Conservation (phyloP, 2,113 vertebrate genomes). For the Crotalus viridis region DNA sequence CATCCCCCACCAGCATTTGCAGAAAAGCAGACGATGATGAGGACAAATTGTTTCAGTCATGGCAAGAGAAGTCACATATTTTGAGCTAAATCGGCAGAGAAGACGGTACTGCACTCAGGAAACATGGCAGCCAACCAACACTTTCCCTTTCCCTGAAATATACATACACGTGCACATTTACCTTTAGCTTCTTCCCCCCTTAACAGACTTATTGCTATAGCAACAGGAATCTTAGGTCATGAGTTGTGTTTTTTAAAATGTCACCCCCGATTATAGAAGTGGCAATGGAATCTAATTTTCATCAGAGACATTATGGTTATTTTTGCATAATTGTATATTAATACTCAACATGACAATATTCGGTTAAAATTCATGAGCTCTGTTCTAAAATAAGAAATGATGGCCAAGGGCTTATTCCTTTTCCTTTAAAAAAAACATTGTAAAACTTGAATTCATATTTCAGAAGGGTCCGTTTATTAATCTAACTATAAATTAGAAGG, state of each 20-base stretch:
- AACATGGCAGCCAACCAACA: background rate
- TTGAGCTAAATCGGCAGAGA: background rate
- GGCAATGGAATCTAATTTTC: conserved; percentile 60
- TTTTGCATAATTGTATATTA: conserved; percentile 70
- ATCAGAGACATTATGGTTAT: conserved; percentile 58
- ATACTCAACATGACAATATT: conserved; percentile 54
- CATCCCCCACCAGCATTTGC: background rate
- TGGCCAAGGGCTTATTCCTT: conserved; percentile 37
- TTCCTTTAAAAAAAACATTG: conserved; percentile 33
- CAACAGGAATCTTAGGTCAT: conserved; percentile 68
- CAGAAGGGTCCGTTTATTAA: conserved; percentile 46
- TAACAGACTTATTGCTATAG: conserved; percentile 61
- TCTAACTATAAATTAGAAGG: conserved; percentile 44
- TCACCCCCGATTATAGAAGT: conserved; percentile 49
- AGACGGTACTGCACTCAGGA: background rate
- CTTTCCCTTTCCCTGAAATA: fast-evolving
- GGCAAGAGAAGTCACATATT: background rate
- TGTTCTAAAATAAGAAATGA: conserved; percentile 59
- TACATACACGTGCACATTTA: conserved; percentile 46
- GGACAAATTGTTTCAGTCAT: background rate
- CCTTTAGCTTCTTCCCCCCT: conserved; percentile 57
- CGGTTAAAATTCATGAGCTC: conserved; percentile 70
- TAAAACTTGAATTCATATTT: conserved; percentile 34
- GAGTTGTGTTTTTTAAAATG: conserved; percentile 33
- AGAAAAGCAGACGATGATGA: background rate